Evolutionary conservation across 2,113 vertebrate genomes (phyloP).

Genomic region (Megaceryle maxima): DNA sequence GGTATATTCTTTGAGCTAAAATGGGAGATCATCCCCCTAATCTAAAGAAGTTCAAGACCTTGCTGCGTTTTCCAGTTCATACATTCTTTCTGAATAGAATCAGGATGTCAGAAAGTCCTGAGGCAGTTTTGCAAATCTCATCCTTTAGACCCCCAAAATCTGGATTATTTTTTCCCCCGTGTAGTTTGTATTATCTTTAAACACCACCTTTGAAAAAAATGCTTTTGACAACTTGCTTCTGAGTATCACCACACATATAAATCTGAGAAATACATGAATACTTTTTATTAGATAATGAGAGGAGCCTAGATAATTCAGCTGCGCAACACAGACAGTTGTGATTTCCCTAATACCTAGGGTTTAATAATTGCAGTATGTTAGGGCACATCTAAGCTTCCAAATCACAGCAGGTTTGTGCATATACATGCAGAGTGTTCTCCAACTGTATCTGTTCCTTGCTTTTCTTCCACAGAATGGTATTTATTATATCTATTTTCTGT

Average conservation of each 20-base stretch:
- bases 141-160: not conserved
- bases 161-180: constrained; percentile 27
- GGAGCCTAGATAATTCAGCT: not conserved
- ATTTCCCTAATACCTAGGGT: constrained; percentile 41
- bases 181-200: constrained; percentile 12
- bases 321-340: not conserved
- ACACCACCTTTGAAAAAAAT: not conserved
- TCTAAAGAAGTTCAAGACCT: constrained; percentile 30
- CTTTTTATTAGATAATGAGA: not conserved
- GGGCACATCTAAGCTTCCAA: constrained; percentile 22
- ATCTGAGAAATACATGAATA: not conserved
- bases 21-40: constrained; percentile 10
- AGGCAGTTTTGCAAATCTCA: constrained; percentile 12
- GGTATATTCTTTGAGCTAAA: not conserved
- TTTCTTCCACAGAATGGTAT: not conserved
- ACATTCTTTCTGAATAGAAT: not conserved
- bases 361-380: constrained; percentile 17
- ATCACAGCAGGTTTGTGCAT: not conserved
- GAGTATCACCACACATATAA: not conserved
- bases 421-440: not conserved
- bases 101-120: not conserved
- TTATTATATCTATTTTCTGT: not conserved
- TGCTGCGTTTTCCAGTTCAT: not conserved
- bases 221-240: constrained; percentile 33
- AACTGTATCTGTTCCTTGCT: not conserved